phyloP scores from a whole-genome alignment of 2,797 vertebrate genomes.

The Chelon labrosus region DNA sequence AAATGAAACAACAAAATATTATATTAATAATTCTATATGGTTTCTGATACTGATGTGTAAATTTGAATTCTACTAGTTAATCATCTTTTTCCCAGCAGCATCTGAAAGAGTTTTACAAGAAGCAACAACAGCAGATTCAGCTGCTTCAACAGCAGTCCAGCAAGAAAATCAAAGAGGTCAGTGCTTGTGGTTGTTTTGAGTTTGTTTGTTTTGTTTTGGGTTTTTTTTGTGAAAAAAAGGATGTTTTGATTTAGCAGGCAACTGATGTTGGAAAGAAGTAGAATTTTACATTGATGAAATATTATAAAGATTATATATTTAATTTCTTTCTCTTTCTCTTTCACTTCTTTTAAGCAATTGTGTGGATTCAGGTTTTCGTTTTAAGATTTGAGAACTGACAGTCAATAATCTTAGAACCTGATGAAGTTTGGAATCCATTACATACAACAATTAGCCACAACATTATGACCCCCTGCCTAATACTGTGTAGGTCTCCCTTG shows the following conservation, averaged over 20 bases:
- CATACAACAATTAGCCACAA: neutral
- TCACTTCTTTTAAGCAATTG: neutral
- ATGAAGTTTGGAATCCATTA: neutral
- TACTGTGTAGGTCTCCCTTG: too few relatives aligned
- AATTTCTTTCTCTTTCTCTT: neutral
- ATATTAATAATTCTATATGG: too few relatives aligned
- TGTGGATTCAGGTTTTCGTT: neutral
- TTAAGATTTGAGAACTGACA: neutral
- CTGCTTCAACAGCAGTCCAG: constrained; percentile 91
- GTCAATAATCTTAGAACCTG: neutral
- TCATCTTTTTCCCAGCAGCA: constrained; percentile 87
- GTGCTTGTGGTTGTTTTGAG: constrained; percentile 10
- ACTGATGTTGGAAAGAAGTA: neutral
- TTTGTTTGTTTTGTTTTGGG: too few relatives aligned
- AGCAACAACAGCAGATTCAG: constrained; percentile 95
- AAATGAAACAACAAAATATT: neutral
- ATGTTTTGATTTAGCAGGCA: neutral
- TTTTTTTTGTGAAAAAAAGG: neutral
- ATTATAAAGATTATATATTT: neutral
- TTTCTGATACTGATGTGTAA: neutral
- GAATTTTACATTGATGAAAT: neutral
- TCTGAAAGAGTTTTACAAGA: constrained; percentile 97
- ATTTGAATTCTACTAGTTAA: neutral
- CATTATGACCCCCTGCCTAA: too few relatives aligned
- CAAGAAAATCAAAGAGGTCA: constrained; percentile 91